Conservation (phyloP, 2,113 vertebrate genomes). For the Myiozetetes cayanensis region DNA sequence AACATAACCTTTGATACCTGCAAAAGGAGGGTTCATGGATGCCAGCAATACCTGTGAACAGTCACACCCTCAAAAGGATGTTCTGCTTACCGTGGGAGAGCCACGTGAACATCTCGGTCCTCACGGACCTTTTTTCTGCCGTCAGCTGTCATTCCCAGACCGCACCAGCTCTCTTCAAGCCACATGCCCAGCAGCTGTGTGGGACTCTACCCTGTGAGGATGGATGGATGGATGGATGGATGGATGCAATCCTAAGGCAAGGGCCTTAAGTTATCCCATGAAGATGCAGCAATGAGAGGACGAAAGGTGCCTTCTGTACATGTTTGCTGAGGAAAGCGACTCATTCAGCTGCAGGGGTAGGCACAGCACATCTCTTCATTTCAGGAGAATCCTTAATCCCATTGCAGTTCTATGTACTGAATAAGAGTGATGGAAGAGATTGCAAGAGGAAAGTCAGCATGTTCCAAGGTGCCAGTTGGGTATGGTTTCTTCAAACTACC, state of each 20-base stretch:
- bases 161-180: background rate
- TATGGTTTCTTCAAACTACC: constrained; percentile 27
- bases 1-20: background rate
- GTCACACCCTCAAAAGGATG: fast-evolving
- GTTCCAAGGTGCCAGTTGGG: background rate
- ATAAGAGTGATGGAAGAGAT: background rate
- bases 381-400: constrained; percentile 16
- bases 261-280: background rate
- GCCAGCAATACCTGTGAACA: background rate
- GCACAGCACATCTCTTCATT: background rate
- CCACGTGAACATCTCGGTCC: background rate
- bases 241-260: background rate
- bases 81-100: background rate
- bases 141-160: background rate
- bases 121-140: background rate
- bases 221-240: background rate
- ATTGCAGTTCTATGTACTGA: background rate
- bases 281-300: constrained; percentile 8
- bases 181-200: background rate
- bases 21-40: background rate
- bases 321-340: background rate
- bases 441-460: background rate
- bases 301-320: constrained; percentile 63
- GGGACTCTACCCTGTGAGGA: background rate
- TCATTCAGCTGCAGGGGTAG: background rate